A percentile compares a stretch with the other conserved stretches of the same genome.
These are phyloP conservation scores for Dromiciops gliroides DNA, from an alignment of 2,113 vertebrate genomes.

Conservation along the genomic window DNA sequence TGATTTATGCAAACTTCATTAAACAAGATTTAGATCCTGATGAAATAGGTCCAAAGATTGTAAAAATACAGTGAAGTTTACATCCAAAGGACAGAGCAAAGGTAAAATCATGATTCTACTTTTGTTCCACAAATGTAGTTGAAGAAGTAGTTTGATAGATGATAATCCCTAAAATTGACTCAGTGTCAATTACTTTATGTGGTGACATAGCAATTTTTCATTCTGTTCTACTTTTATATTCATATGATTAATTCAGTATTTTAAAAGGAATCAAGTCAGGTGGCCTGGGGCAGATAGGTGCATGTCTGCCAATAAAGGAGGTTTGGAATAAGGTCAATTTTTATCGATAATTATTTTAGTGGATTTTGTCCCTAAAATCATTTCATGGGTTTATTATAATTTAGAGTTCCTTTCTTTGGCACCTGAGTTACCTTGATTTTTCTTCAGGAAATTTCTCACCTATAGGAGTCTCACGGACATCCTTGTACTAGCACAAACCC, in stretches of 20 bases:
- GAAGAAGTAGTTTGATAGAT: background rate
- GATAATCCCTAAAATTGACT: slow-evolving; percentile 3
- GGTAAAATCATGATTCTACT: background rate
- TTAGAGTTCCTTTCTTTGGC: background rate
- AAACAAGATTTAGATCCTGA: slow-evolving; percentile 45
- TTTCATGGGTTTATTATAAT: background rate
- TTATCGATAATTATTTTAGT: background rate
- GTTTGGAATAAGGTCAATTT: background rate
- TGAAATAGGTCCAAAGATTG: background rate
- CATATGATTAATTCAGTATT: background rate
- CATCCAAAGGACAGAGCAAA: slow-evolving; percentile 5
- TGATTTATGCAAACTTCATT: slow-evolving; percentile 38
- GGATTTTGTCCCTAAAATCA: background rate
- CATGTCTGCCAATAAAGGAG: background rate
- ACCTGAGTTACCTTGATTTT: background rate
- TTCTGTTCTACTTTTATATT: background rate
- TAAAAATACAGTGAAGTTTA: background rate
- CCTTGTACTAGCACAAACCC: background rate
- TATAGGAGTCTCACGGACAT: background rate
- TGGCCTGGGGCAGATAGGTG: background rate
- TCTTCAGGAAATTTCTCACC: background rate
- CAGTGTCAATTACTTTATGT: slow-evolving; percentile 7
- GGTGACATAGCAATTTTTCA: background rate
- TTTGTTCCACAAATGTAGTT: background rate
- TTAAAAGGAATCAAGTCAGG: background rate